These are phyloP conservation scores for Enteromius viviparus DNA, from an alignment of 2,797 vertebrate species.

Conservation along the genomic window DNA sequence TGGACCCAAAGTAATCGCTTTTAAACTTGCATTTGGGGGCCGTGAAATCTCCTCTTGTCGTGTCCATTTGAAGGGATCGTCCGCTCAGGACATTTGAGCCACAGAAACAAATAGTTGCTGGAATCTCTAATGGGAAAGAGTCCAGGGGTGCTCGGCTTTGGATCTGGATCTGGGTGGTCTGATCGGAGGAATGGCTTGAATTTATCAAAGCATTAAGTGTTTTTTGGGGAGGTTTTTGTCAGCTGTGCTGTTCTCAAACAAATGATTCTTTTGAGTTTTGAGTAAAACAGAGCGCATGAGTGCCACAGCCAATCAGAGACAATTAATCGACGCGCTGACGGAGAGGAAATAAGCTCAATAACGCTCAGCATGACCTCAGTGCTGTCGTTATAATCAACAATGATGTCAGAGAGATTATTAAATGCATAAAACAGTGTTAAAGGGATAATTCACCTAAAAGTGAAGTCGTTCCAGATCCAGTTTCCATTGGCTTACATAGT, in stretches of 20 bases:
- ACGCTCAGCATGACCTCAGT: not conserved
- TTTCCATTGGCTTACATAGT: not conserved
- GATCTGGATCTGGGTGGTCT: slow-evolving; percentile 49
- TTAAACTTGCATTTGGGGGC: slow-evolving; percentile 45
- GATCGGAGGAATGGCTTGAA: not conserved
- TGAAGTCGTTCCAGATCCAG: not conserved
- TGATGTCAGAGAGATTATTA: not conserved
- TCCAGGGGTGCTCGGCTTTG: slow-evolving; percentile 60
- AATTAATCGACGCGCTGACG: not conserved
- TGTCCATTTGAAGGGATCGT: slow-evolving; percentile 63
- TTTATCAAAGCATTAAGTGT: not conserved
- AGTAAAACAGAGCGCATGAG: not conserved
- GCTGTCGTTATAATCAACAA: not conserved
- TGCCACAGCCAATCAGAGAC: not conserved
- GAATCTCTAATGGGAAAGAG: slow-evolving; percentile 65
- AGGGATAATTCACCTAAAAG: not conserved
- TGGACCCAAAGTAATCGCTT: slow-evolving; percentile 23
- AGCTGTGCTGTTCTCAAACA: not conserved
- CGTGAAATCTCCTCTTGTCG: slow-evolving; percentile 50
- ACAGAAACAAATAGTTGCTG: slow-evolving; percentile 68
- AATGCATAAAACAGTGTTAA: not conserved
- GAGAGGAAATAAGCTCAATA: not conserved
- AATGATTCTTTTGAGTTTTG: not conserved
- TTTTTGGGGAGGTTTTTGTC: not conserved
- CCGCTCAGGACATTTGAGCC: slow-evolving; percentile 71